Evolutionary conservation across 2,888 invertebrate genomes (phyloP).

Genomic region (Cataglyphis cursor): DNA sequence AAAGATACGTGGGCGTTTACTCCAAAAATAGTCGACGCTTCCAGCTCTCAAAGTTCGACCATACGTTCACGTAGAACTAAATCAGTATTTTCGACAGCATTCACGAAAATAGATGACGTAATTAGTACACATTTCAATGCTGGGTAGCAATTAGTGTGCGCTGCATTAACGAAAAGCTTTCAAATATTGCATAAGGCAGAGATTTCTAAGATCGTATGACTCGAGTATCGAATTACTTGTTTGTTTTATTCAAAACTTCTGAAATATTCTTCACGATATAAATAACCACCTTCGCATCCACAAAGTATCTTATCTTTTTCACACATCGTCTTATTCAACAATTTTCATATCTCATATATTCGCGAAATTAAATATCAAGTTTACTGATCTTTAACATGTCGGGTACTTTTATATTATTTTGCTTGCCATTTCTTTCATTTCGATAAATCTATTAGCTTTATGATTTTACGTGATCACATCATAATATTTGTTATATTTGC

Average conservation of each 20-base stretch:
- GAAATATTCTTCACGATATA: constrained; percentile 61
- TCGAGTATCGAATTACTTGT: constrained; percentile 67
- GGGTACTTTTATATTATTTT: not conserved
- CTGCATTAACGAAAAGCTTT: constrained; percentile 40
- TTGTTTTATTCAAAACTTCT: constrained; percentile 50
- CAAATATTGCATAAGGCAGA: constrained; percentile 56
- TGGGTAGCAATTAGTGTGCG: constrained; percentile 11
- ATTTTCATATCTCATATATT: not conserved
- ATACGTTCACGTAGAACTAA: constrained; percentile 59
- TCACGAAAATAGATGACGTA: constrained; percentile 78
- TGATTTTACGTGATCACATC: not conserved
- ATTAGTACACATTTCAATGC: constrained; percentile 51
- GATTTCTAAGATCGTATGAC: not conserved
- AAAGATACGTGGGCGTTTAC: constrained; percentile 74
- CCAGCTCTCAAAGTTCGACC: constrained; percentile 74
- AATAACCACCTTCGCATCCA: constrained; percentile 50
- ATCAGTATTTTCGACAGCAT: constrained; percentile 79
- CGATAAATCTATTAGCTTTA: not conserved
- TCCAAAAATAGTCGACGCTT: constrained; percentile 82
- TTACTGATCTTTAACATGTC: not conserved
- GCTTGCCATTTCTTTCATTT: not conserved
- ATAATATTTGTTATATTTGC: not conserved
- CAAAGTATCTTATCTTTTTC: not conserved
- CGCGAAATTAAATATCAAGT: not conserved
- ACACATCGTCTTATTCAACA: not conserved